Conservation (phyloP, 37 sponge, comb jelly and placozoan species). For the Aphrocallistes beatrix region DNA sequence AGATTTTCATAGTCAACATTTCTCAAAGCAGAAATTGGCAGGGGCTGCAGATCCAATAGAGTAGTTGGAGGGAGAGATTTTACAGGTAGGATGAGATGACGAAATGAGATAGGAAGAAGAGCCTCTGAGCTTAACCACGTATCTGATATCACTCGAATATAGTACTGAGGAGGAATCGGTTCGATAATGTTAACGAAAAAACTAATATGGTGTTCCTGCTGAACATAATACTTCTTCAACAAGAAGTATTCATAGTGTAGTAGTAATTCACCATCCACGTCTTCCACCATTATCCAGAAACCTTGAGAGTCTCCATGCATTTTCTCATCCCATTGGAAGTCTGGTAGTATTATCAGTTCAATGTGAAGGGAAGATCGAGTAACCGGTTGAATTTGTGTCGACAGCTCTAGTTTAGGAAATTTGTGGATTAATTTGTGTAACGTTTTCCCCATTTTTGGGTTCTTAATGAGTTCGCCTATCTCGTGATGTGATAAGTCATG, state of each 20-base stretch:
- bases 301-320: constrained; percentile 84
- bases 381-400: constrained; percentile 94
- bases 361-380: constrained; percentile 91
- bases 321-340: constrained; percentile 99
- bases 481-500: constrained; percentile 85
- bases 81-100: constrained; percentile 94
- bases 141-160: constrained; percentile 72
- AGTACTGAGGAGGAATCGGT: constrained; percentile 99
- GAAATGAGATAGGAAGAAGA: constrained; percentile 87
- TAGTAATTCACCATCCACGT: constrained; percentile 87
- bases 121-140: constrained; percentile 81
- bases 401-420: constrained; percentile 88
- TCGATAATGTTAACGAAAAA: constrained; percentile 98
- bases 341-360: constrained; percentile 93
- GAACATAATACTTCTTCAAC: constrained; percentile 68
- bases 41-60: constrained; percentile 91
- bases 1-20: constrained; percentile 64
- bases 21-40: constrained; percentile 85
- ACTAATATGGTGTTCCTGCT: constrained; percentile 75
- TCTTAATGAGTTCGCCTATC: constrained; percentile 90
- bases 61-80: constrained; percentile 96
- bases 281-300: constrained; percentile 97
- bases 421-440: constrained; percentile 92
- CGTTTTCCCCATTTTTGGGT: constrained; percentile 96
- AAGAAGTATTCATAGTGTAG: constrained; percentile 95